Conservation (phyloP, 2,888 invertebrate species). For the Nezara viridula region DNA sequence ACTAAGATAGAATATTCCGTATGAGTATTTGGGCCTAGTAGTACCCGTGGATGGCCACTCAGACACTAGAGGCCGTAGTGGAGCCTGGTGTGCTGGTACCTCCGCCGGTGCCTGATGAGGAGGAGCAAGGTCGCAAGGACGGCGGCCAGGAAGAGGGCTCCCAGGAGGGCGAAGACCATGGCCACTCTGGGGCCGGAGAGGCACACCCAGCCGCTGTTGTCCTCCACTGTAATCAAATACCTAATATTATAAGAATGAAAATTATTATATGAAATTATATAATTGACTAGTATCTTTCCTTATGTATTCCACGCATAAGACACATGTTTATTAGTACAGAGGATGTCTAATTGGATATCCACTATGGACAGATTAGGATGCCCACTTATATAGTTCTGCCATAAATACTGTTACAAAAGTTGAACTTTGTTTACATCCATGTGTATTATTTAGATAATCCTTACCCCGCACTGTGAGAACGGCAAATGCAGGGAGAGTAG, state of each 20-base stretch:
- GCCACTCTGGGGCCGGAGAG: constrained; percentile 84
- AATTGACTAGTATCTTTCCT: no score
- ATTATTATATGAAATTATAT: not conserved
- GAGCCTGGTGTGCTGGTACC: constrained; percentile 56
- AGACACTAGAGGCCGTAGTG: constrained; percentile 58
- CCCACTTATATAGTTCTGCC: no score
- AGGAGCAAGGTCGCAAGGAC: constrained; percentile 80
- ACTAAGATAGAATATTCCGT: not conserved
- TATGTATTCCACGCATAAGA: no score
- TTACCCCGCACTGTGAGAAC: no score
- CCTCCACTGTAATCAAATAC: constrained; percentile 68
- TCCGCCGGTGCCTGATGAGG: constrained; percentile 67
- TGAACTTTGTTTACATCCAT: no score
- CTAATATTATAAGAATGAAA: constrained; percentile 55
- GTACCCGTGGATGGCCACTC: not conserved
- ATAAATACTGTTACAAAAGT: no score
- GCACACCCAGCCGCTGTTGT: constrained; percentile 76
- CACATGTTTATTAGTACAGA: no score
- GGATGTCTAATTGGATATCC: no score
- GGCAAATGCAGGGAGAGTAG: no score
- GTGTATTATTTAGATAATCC: no score
- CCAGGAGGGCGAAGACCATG: constrained; percentile 80
- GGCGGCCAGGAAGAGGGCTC: constrained; percentile 80
- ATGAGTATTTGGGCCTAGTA: not conserved
- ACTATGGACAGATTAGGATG: no score